A percentile compares a stretch with the other conserved stretches of the same genome.
These are phyloP conservation scores for Athalia cordata DNA, from an alignment of 2,888 invertebrate genomes.

Conservation along the genomic window DNA sequence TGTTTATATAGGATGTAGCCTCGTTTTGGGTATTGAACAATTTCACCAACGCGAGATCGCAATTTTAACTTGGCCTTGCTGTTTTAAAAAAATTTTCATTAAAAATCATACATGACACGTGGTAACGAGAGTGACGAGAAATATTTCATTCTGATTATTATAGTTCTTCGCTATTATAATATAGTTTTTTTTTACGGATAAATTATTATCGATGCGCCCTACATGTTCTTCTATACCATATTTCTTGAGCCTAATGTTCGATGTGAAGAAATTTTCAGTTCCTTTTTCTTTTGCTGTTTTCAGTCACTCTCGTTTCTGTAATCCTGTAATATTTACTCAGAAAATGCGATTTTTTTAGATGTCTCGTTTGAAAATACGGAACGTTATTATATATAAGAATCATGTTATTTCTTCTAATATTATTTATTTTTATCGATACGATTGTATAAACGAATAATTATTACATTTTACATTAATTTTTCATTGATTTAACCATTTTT, in stretches of 20 bases:
- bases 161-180: background rate
- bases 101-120: too few relatives aligned
- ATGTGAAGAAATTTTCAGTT: too few relatives aligned
- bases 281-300: too few relatives aligned
- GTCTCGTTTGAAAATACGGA: too few relatives aligned
- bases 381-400: too few relatives aligned
- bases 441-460: background rate
- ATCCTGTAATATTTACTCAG: too few relatives aligned
- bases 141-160: background rate
- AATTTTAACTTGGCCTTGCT: conserved; percentile 50
- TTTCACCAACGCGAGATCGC: conserved; percentile 52
- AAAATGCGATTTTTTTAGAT: too few relatives aligned
- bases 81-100: too few relatives aligned
- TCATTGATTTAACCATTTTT: background rate
- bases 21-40: conserved; percentile 54
- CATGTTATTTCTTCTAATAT: background rate
- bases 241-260: too few relatives aligned
- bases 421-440: conserved; percentile 1
- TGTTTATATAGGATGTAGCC: conserved; percentile 51
- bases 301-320: too few relatives aligned
- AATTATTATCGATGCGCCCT: background rate
- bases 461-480: background rate
- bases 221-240: too few relatives aligned
- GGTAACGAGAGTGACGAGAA: conserved; percentile 17
- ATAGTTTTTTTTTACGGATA: background rate